Conservation (phyloP, 2,888 invertebrate species). For the Pseudoips prasinana region DNA sequence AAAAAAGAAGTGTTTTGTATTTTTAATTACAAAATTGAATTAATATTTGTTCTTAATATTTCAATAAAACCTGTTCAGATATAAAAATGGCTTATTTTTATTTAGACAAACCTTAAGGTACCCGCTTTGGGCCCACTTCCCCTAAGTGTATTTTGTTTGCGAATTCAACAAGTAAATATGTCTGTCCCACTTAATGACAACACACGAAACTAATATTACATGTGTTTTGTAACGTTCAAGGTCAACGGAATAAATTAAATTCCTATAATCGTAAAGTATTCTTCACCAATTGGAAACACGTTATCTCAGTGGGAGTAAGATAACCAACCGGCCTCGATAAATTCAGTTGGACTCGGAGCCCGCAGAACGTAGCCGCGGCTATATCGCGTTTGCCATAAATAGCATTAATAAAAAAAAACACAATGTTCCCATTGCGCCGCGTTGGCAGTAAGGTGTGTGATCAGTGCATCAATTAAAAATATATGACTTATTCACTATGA, state of each 20-base stretch:
- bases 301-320: slow-evolving; percentile 68
- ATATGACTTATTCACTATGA: slow-evolving; percentile 6
- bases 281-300: slow-evolving; percentile 36
- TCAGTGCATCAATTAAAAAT: slow-evolving; percentile 30
- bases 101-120: no score
- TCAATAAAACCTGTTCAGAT: no score
- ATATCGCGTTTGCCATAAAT: slow-evolving; percentile 46
- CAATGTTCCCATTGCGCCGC: slow-evolving; percentile 72
- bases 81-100: no score
- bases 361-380: slow-evolving; percentile 48
- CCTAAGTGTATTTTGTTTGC: no score
- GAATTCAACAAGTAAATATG: no score
- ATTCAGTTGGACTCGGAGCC: slow-evolving; percentile 57
- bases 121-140: no score
- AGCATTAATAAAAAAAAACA: slow-evolving; percentile 38
- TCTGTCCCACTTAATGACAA: no score
- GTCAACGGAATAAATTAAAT: slow-evolving; percentile 20
- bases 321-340: slow-evolving; percentile 50
- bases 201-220: slow-evolving; percentile 1
- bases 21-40: no score
- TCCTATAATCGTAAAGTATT: slow-evolving; percentile 14
- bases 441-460: slow-evolving; percentile 71
- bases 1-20: no score
- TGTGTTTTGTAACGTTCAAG: slow-evolving; percentile 20
- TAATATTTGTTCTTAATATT: no score